Base-by-base conservation (phyloP, 2,797 vertebrate genomes). In the Picus viridis region DNA sequence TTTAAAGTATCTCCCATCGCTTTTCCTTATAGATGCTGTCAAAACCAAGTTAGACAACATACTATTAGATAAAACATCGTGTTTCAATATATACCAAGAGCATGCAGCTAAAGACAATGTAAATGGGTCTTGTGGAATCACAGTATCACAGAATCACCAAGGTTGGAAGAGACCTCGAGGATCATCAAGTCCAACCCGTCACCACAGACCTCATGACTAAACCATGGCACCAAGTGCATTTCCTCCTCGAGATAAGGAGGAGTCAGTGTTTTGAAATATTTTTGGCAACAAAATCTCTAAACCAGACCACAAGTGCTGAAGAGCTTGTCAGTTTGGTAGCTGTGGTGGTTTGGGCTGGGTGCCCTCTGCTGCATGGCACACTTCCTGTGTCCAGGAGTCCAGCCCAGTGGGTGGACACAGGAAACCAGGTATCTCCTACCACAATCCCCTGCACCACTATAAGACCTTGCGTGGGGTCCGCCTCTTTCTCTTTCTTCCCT, bases 251-350 rank as follows among this genome's bases (percentile, higher is more conserved):
- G 71, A 82, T 67, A 92, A 75, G 80, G 69, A 94, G 43, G 29
- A 95, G 75, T 88, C 83, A 92, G 81, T 91, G 77, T 94, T 96
- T 96, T 96, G 93, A 93, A 95, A 77, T 77, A 74, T 85, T 94
- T 95, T 94, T 95, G 92, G 73, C 94, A 94, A 71, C 26, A 45
- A 85, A 75, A 78, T 83, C 57, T 90, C 59, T 95, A 95, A 95
- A 76, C 34, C 64, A 83, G 88, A 71, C 79, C 59, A 62, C n/a
- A 36, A 96, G 72, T 78, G 90, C 82, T 90, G 92, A 96, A 92
- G 39, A 86, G 30, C 68, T 89, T 95, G 88, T 84, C 92, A 93
- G 64, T 92, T 94, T 93, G 70, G 78, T 70, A 96, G n/a, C n/a
- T n/a, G n/a, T n/a, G n/a, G n/a, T n/a, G n/a, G n/a, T n/a, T n/a